phyloP scores from a whole-genome alignment of 2,888 invertebrate genomes.

The Bombyx huttoni region DNA sequence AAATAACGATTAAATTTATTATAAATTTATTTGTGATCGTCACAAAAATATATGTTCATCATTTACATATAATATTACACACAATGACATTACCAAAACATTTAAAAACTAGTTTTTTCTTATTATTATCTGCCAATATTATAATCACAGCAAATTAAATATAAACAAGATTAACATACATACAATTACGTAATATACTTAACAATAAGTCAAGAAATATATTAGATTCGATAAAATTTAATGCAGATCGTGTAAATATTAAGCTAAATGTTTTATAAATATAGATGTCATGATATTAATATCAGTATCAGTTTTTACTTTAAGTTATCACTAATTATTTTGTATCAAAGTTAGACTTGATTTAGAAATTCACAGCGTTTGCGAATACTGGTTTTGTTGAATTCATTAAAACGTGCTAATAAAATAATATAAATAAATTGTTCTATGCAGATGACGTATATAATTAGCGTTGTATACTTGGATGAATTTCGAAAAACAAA shows the following conservation, averaged over 20 bases:
- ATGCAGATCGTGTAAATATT: not conserved
- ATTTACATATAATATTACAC: conserved; percentile 17
- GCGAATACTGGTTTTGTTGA: conserved; percentile 17
- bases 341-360: not conserved
- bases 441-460: too few relatives aligned
- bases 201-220: not conserved
- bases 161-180: conserved; percentile 11
- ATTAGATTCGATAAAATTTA: conserved; percentile 2
- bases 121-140: conserved; percentile 9
- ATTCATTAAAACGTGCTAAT: conserved; percentile 12
- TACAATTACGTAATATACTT: conserved; percentile 10
- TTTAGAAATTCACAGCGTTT: conserved; percentile 8
- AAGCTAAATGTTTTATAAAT: not conserved
- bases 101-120: not conserved
- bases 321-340: not conserved
- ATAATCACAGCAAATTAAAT: conserved; percentile 27
- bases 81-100: conserved; percentile 5
- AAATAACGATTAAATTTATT: conserved; percentile 14
- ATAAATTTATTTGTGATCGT: conserved; percentile 39
- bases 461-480: too few relatives aligned
- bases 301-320: not conserved
- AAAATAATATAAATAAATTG: not conserved
- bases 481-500: too few relatives aligned
- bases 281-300: not conserved
- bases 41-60: conserved; percentile 39